phyloP scores from a whole-genome alignment of 2,888 invertebrate species.

The Epistrophe eligans region DNA sequence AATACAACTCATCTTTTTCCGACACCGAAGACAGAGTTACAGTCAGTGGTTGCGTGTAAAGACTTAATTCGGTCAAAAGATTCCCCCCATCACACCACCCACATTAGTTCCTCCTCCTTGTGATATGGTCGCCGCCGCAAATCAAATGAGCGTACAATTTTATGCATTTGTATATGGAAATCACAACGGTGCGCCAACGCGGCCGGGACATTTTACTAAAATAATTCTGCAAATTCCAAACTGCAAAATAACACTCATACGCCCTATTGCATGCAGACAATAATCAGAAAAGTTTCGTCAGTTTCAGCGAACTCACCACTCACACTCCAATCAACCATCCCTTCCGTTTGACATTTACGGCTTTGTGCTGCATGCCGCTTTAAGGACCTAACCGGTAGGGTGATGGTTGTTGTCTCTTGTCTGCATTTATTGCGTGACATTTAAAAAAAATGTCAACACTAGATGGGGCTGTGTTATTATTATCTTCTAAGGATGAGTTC shows the following conservation, averaged over 20 bases:
- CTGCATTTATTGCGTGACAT: conserved; percentile 72
- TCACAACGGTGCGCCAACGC: neutral
- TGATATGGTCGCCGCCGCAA: conserved; percentile 42
- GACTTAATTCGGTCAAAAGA: conserved; percentile 68
- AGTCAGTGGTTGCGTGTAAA: conserved; percentile 61
- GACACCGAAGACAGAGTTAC: conserved; percentile 6
- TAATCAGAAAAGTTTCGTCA: conserved; percentile 75
- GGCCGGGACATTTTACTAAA: conserved; percentile 4
- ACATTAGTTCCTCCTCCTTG: conserved; percentile 53
- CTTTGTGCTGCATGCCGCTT: conserved; percentile 34
- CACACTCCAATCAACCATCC: conserved; percentile 24
- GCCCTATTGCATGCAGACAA: conserved; percentile 75
- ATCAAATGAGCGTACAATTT: neutral
- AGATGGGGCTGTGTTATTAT: conserved; percentile 41
- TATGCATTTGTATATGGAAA: conserved; percentile 5
- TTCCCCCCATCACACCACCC: conserved; percentile 28
- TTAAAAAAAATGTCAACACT: conserved; percentile 50
- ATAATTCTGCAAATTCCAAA: conserved; percentile 60
- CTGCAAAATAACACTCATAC: conserved; percentile 63
- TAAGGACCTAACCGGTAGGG: conserved; percentile 28
- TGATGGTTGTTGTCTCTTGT: conserved; percentile 9
- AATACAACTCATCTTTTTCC: conserved; percentile 34
- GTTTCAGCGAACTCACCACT: conserved; percentile 46
- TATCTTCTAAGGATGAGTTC: conserved; percentile 52
- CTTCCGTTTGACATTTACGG: conserved; percentile 59